Percentiles rank a stretch among this genome's conserved stretches.
Conservation (phyloP, 2,888 invertebrate genomes). For the Psylliodes chrysocephalus region DNA sequence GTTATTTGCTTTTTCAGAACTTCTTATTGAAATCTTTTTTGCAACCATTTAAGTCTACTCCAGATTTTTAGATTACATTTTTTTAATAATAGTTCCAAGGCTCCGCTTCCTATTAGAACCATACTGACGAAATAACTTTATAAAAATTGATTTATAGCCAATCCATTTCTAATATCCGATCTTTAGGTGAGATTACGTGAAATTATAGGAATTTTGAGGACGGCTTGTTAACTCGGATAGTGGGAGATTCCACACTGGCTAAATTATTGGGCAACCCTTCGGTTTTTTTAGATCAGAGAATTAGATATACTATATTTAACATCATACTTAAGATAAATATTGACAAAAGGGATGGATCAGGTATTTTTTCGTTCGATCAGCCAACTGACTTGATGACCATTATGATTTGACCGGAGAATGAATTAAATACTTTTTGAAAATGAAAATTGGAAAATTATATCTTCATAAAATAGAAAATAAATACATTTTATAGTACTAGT, state of each 20-base stretch:
- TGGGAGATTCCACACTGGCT: slow-evolving; percentile 38
- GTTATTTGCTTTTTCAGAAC: slow-evolving; percentile 23
- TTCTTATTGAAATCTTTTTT: slow-evolving; percentile 28
- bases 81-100: slow-evolving; percentile 36
- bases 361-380: slow-evolving; percentile 34
- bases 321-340: slow-evolving; percentile 48
- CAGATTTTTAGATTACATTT: slow-evolving; percentile 32
- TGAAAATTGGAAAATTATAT: not conserved
- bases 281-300: slow-evolving; percentile 36
- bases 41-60: slow-evolving; percentile 23
- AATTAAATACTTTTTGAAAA: not conserved
- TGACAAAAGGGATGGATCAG: slow-evolving; percentile 40
- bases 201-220: slow-evolving; percentile 38
- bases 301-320: slow-evolving; percentile 41
- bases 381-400: slow-evolving; percentile 29
- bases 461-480: no score
- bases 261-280: slow-evolving; percentile 42
- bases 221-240: slow-evolving; percentile 36
- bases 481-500: no score
- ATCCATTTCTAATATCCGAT: slow-evolving; percentile 41
- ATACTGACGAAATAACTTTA: slow-evolving; percentile 38
- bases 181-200: slow-evolving; percentile 33
- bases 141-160: slow-evolving; percentile 40
- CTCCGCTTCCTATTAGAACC: slow-evolving; percentile 29
- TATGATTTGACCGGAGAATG: not conserved